Evolutionary conservation across 2,113 vertebrate genomes (phyloP), one percentile per base, ranked within the genome.

Genomic region (Microcebus ravelobensis): DNA sequence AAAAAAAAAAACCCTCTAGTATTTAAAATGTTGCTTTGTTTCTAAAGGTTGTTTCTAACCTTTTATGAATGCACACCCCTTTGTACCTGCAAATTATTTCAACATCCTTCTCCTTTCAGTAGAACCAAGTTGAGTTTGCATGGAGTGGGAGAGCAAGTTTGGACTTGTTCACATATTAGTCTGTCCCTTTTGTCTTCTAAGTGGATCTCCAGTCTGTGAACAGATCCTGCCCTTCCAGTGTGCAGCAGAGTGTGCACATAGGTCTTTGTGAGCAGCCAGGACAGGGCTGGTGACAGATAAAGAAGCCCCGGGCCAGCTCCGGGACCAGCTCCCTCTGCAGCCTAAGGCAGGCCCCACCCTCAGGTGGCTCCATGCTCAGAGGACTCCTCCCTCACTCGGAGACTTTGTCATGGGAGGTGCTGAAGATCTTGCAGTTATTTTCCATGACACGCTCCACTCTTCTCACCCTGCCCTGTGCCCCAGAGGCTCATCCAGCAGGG

Each of bases 1-100:
- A 42, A 25, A 48, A 61, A 48, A 61, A 45, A 45, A 90, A 70
- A 59, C 34, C 68, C n/a, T 67, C 13, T 48, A 7, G 27, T 52
- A 17, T 29, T 52, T 7, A 2, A 67, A 71, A 45, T 1, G 2
- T 61, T 45, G 65, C 68, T 86, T 71, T 50, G n/a, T 55, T 73
- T 55, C 95, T 95, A 94, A 96, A 95, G 81, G 18, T 12, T n/a
- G n/a, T n/a, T n/a, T n/a, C n/a, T n/a, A 21, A 6, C 39, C 13
- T n/a, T 50, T 59, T 10, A 10, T 11, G 14, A 2, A 73, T 0
- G 21, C 13, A 27, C 4, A 20, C 17, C 21, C 9, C 34, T 86
- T 61, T 9, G 0, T 18, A 13, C 42, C 57, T 91, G 36, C 14
- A 48, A 14, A 6, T 10, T 2, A 29, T 23, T 18, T 81, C 52